phyloP scores from a whole-genome alignment of 1,140 invertebrate genomes.

The Triops longicaudatus region DNA sequence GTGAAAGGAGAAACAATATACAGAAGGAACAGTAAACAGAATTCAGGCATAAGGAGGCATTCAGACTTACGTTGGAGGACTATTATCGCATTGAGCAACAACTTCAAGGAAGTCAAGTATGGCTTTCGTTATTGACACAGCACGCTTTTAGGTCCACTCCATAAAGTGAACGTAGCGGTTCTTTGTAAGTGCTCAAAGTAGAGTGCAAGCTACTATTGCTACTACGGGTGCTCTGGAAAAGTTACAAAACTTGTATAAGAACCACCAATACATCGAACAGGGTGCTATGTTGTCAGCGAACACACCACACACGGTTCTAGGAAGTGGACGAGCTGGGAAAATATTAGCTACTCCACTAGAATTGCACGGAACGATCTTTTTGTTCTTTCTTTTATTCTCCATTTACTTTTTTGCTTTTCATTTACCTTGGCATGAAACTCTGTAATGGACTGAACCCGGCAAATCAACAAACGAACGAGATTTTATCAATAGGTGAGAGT shows the following conservation, averaged over 20 bases:
- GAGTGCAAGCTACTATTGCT: background rate
- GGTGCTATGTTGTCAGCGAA: background rate
- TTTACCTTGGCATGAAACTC: slow-evolving; percentile 9
- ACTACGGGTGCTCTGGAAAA: background rate
- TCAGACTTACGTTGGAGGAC: background rate
- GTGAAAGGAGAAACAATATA: no score
- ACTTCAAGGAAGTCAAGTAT: background rate
- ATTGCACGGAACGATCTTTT: background rate
- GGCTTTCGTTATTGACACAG: background rate
- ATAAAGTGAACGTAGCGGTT: background rate
- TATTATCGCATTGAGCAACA: no score
- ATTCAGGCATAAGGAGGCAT: background rate
- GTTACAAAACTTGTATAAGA: background rate
- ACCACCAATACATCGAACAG: background rate
- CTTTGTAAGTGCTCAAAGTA: background rate
- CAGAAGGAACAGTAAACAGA: no score
- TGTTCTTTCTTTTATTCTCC: background rate
- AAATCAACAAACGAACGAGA: background rate
- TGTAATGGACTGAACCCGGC: background rate
- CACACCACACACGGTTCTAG: background rate
- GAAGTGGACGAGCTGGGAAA: background rate
- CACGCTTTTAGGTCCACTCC: background rate
- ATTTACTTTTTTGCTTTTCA: background rate
- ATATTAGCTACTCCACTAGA: background rate
- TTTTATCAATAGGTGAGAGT: background rate